Base-by-base conservation (phyloP, 2,888 invertebrate genomes). In the Achlya flavicornis region DNA sequence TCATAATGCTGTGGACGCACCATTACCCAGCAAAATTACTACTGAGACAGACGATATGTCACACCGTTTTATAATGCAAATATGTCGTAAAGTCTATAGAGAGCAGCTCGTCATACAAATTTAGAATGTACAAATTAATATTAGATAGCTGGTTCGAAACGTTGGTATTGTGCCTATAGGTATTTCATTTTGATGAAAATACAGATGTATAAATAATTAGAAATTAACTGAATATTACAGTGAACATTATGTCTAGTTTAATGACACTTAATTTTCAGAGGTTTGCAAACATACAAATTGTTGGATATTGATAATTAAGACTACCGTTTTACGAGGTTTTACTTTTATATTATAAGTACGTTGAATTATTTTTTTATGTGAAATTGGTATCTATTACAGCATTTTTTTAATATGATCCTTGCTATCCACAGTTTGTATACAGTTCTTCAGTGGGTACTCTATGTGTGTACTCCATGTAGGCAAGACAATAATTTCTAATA, bases 1-100 rank as follows among this genome's bases (percentile, higher is more conserved):
- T 88, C 87, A 90, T 90, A 89, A 83, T 79, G 81, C 81, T 74
- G 67, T 78, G 81, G 79, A 86, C 87, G 92, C 81, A 73, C 87
- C 90, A 92, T 92, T 92, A 89, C 90, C 83, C 86, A 77, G 81
- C 85, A 84, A 88, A 91, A 91, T 92, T 89, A 91, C 89, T 81
- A 84, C 84, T 80, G 81, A 77, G 83, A 83, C 85, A 76, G 79
- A 80, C 83, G 77, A 84, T 88, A 86, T 85, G 88, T 91, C 89
- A 87, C 80, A 76, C 70, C 77, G 83, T 83, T 90, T 90, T 91
- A 90, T 88, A 88, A 86, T 86, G 83, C 86, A 87, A 88, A 89
- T 87, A 88, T 78, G 80, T 87, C 87, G 84, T 90, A 89, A 92
- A 91, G 77, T 81, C 82, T 68, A 77, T 77, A 77, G 76, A 69